Conservation (phyloP, 2,797 vertebrate genomes). For the Ctenopoma kingsleyae region DNA sequence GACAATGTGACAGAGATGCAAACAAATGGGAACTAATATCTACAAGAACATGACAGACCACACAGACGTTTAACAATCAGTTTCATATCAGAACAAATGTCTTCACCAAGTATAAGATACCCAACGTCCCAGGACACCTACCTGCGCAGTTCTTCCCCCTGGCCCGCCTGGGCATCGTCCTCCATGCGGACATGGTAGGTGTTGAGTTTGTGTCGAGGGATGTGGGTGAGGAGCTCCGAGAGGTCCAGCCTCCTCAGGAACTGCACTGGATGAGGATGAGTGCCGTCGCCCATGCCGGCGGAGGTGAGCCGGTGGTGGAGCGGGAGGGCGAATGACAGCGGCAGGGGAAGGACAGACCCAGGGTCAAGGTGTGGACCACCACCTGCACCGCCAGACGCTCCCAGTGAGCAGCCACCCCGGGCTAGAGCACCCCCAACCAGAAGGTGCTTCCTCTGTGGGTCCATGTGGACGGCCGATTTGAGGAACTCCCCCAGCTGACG, state of each 20-base stretch:
- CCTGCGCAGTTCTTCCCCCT: conserved; percentile 98
- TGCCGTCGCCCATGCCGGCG: conserved; percentile 78
- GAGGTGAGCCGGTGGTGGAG: conserved; percentile 87
- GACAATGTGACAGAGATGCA: no score
- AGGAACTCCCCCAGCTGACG: conserved; percentile 96
- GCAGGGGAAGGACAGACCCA: conserved; percentile 69
- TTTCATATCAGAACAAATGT: neutral
- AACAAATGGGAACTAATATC: no score
- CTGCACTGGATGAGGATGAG: conserved; percentile 88
- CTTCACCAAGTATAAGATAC: no score
- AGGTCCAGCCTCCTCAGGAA: conserved; percentile 97
- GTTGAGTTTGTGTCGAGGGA: conserved; percentile 97
- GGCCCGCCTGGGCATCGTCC: conserved; percentile 96
- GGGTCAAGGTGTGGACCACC: conserved; percentile 71
- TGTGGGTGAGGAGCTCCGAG: conserved; percentile 94
- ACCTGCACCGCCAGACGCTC: conserved; percentile 29
- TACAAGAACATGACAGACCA: no score
- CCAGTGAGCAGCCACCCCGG: conserved; percentile 67
- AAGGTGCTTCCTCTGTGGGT: conserved; percentile 91
- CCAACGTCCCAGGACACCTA: conserved; percentile 39
- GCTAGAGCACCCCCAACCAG: conserved; percentile 82
- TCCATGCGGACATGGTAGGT: conserved; percentile 99
- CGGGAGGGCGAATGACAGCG: conserved; percentile 76
- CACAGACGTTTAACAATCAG: no score
- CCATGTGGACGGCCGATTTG: conserved; percentile 94